Conservation (phyloP, 2,888 invertebrate genomes). For the Melinaea menophilus region DNA sequence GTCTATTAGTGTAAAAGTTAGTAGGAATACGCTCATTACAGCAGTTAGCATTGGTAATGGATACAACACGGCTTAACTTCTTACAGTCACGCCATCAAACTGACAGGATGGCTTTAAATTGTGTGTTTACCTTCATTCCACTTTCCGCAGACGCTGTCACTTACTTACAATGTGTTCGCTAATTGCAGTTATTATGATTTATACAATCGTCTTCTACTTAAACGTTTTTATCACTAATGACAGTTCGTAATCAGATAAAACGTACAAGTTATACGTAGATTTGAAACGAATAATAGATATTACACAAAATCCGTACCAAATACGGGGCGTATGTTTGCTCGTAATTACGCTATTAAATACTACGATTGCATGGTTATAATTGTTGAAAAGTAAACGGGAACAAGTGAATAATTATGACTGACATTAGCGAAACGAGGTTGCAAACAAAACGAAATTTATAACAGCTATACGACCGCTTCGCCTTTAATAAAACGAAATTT, state of each 20-base stretch:
- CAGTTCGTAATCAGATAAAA: conserved; percentile 4
- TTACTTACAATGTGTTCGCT: background rate
- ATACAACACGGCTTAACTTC: conserved; percentile 55
- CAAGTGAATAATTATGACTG: conserved; percentile 23
- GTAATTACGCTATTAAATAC: conserved; percentile 25
- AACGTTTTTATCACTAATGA: conserved; percentile 6
- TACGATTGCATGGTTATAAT: conserved; percentile 27
- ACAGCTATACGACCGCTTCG: background rate
- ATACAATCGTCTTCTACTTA: conserved; percentile 1
- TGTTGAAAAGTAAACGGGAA: conserved; percentile 26
- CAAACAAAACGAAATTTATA: conserved; percentile 10
- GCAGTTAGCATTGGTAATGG: conserved; percentile 54
- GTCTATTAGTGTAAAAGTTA: conserved; percentile 8
- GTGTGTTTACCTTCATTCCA: conserved; percentile 60
- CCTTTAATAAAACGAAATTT: background rate
- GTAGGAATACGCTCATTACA: conserved; percentile 46
- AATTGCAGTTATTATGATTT: background rate
- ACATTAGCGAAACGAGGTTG: conserved; percentile 23
- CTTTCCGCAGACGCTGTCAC: conserved; percentile 11
- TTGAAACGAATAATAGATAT: conserved; percentile 11
- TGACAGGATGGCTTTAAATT: conserved; percentile 60
- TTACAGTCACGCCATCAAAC: conserved; percentile 60
- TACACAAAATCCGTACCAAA: conserved; percentile 15
- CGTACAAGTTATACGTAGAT: conserved; percentile 6
- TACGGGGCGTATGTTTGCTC: conserved; percentile 14